Percentiles rank a stretch among this genome's conserved stretches.
Conservation (phyloP, 2,888 invertebrate genomes). For the Troides aeacus region DNA sequence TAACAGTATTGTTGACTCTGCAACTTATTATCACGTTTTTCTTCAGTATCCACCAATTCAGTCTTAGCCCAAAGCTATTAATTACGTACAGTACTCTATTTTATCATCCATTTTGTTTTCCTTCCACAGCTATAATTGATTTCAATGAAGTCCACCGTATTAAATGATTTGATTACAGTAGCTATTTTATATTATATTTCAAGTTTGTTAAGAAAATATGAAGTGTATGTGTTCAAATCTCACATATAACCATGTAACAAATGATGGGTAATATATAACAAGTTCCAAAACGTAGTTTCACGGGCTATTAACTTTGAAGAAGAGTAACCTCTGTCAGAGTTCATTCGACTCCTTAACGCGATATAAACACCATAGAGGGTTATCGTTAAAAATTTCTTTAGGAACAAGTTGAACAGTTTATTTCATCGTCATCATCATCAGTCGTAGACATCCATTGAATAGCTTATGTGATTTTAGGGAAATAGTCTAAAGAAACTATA, state of each 20-base stretch:
- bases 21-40: no score
- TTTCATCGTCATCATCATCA: not conserved
- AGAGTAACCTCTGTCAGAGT: conserved; percentile 26
- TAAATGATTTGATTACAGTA: not conserved
- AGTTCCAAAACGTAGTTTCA: conserved; percentile 22
- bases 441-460: no score
- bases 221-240: not conserved
- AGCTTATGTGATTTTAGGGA: no score
- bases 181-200: not conserved
- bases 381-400: not conserved
- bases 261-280: not conserved
- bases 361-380: conserved; percentile 15
- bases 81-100: not conserved
- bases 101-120: not conserved
- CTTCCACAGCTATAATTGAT: not conserved
- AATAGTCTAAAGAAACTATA: no score
- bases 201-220: not conserved
- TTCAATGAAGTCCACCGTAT: not conserved
- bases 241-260: not conserved
- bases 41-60: not conserved
- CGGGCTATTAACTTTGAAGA: conserved; percentile 27
- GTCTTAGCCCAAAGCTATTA: not conserved
- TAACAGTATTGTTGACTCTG: no score
- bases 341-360: conserved; percentile 16
- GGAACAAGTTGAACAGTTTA: not conserved